phyloP scores from a whole-genome alignment of 2,888 invertebrate species.

The Tubiluchus corallicola region DNA sequence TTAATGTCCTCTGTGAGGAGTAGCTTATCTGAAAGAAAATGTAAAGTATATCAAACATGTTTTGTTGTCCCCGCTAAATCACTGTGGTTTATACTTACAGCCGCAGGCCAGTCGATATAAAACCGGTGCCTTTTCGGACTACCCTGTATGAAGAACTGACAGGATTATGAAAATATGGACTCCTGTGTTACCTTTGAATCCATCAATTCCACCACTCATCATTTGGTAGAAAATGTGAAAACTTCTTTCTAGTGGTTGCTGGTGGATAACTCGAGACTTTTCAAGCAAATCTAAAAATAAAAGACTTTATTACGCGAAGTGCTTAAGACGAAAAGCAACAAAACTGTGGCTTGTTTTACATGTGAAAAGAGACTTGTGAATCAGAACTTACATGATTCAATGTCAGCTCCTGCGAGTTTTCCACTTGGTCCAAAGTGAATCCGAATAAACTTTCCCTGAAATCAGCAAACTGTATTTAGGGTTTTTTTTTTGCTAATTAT shows the following conservation, averaged over 20 bases:
- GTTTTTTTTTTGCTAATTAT: constrained; percentile 1
- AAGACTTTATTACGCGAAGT: not conserved
- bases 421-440: constrained; percentile 30
- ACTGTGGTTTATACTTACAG: too few species aligned
- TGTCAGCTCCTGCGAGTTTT: constrained; percentile 30
- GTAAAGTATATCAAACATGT: too few species aligned
- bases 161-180: too few species aligned
- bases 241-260: constrained; percentile 27
- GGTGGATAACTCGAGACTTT: constrained; percentile 30
- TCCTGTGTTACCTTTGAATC: not conserved
- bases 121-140: too few species aligned
- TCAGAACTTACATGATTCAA: constrained; percentile 48
- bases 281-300: constrained; percentile 38
- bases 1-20: not conserved
- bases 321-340: not conserved
- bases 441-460: constrained; percentile 31
- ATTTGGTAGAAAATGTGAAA: constrained; percentile 32
- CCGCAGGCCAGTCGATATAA: too few species aligned
- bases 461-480: too few species aligned
- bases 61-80: too few species aligned
- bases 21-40: not conserved
- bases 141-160: too few species aligned
- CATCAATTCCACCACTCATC: not conserved
- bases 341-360: not conserved
- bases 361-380: constrained; percentile 17